Percentiles rank a stretch among this genome's conserved stretches.
These are phyloP conservation scores for Lacerta bilineata DNA, from an alignment of 2,797 vertebrate genomes.

Conservation along the genomic window DNA sequence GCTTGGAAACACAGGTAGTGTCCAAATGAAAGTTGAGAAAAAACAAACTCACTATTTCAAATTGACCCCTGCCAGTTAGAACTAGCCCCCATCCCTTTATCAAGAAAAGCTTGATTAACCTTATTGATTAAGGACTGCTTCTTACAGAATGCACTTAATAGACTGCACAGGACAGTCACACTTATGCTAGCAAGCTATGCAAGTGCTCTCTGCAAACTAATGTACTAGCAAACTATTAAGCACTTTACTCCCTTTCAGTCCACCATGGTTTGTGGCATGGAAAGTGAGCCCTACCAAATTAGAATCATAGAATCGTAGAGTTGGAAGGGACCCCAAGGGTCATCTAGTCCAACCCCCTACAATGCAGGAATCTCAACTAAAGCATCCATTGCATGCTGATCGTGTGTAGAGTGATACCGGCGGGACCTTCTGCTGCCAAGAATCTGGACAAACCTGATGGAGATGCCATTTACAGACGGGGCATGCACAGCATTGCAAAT, in stretches of 20 bases:
- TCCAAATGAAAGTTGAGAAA: not conserved
- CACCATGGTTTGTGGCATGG: not conserved
- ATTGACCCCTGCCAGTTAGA: not conserved
- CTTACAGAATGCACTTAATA: not conserved
- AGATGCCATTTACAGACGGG: too few relatives aligned
- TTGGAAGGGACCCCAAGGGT: too few relatives aligned
- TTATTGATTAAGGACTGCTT: not conserved
- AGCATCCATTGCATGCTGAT: not conserved
- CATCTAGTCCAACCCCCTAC: too few relatives aligned
- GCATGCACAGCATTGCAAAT: not conserved
- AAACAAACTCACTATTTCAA: not conserved
- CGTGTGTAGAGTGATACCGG: too few relatives aligned
- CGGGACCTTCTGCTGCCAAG: not conserved
- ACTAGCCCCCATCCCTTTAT: not conserved
- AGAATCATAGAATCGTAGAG: too few relatives aligned
- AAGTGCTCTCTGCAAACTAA: not conserved
- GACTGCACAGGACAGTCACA: not conserved
- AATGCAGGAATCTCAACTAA: too few relatives aligned
- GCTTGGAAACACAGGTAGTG: not conserved
- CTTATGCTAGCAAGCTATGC: not conserved
- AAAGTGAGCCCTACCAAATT: too few relatives aligned
- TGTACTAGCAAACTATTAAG: not conserved
- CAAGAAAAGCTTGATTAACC: not conserved
- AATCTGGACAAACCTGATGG: not conserved
- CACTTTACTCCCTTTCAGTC: not conserved